Evolutionary conservation across 1,140 invertebrate genomes (phyloP).

Genomic region (Pseudomyrmex pallidus): DNA sequence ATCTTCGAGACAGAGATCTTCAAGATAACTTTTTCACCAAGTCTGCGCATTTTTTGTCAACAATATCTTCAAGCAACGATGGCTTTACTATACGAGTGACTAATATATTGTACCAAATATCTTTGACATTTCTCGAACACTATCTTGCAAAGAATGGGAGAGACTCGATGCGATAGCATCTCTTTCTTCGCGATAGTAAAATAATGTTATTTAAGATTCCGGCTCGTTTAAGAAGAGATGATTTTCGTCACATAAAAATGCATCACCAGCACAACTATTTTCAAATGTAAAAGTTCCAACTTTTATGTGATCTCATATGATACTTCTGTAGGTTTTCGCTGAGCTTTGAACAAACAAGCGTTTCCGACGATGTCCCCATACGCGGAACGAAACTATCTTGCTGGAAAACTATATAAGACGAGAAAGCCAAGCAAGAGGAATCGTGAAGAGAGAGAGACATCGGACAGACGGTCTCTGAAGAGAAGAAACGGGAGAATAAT

Average conservation of each 20-base stretch:
- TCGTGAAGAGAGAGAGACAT: constrained; percentile 24
- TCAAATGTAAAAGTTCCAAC: neutral
- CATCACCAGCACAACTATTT: no score
- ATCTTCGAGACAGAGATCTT: constrained; percentile 4
- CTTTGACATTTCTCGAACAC: no score
- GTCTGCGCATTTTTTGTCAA: neutral
- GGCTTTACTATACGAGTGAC: neutral
- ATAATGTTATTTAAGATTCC: neutral
- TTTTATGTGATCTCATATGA: constrained; percentile 15
- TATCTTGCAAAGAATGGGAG: no score
- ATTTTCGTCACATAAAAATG: neutral
- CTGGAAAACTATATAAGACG: neutral
- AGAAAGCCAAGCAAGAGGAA: neutral
- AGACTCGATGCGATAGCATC: no score
- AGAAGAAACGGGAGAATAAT: constrained; percentile 46
- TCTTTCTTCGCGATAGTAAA: neutral
- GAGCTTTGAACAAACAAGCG: constrained; percentile 17
- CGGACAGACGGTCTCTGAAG: neutral
- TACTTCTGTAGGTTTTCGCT: neutral
- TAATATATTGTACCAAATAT: neutral
- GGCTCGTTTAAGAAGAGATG: neutral
- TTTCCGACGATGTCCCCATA: constrained; percentile 23
- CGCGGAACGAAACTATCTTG: constrained; percentile 32
- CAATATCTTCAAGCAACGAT: neutral
- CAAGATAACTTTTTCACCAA: constrained; percentile 44